Percentiles rank a stretch among this genome's conserved stretches.
phyloP scores from a whole-genome alignment of 2,113 vertebrate genomes.

The Australoheros scitulus region DNA sequence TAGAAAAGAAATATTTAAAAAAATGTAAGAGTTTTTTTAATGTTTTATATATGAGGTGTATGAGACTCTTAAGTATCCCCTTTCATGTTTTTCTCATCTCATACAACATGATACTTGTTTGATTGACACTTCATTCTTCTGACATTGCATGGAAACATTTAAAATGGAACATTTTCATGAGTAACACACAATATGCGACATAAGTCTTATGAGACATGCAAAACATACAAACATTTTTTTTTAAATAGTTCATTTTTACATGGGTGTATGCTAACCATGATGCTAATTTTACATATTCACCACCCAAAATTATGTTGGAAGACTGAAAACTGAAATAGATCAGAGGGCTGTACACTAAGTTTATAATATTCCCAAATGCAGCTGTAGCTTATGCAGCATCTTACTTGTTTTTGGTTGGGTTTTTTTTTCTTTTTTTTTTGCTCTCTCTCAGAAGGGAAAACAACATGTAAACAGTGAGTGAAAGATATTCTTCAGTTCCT shows the following conservation, averaged over 20 bases:
- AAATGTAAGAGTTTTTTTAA: background rate
- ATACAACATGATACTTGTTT: too few species aligned
- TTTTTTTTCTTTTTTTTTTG: too few species aligned
- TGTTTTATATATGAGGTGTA: background rate
- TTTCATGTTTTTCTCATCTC: background rate
- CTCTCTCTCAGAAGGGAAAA: background rate
- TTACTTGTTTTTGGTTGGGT: constrained; percentile 5
- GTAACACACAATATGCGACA: too few species aligned
- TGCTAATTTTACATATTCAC: constrained; percentile 25
- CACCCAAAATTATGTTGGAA: constrained; percentile 9
- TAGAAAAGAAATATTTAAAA: background rate
- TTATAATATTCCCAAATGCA: background rate
- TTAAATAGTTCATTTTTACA: background rate
- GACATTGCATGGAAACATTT: too few species aligned
- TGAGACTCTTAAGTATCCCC: background rate
- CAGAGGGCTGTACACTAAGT: background rate
- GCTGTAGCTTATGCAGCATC: background rate
- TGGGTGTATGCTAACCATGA: constrained; percentile 8
- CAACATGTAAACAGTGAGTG: constrained; percentile 21
- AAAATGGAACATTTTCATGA: too few species aligned
- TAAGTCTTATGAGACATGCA: too few species aligned
- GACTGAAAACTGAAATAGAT: background rate
- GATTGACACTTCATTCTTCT: too few species aligned
- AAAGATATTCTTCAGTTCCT: background rate
- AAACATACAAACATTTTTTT: too few species aligned